These are phyloP conservation scores for Apostichopus japonicus DNA, from an alignment of 35 echinoderm and acorn worm genomes.

Conservation along the genomic window DNA sequence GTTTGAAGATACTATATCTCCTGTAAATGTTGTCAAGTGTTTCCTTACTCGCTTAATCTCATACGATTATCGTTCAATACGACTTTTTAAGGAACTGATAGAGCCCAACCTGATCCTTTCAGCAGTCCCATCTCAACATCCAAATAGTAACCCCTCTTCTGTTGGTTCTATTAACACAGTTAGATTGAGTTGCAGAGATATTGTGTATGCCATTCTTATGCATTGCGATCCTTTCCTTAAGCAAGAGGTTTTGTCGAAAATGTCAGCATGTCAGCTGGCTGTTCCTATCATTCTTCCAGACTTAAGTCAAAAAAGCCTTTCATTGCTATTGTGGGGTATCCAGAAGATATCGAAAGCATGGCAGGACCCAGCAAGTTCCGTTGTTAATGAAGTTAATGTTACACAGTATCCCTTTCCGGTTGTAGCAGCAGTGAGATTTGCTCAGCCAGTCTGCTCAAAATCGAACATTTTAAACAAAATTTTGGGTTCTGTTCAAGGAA, in stretches of 20 bases:
- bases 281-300: constrained; percentile 24
- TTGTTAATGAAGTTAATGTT: not conserved
- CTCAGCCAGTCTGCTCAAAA: not conserved
- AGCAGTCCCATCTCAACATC: too few relatives aligned
- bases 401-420: not conserved
- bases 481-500: constrained; percentile 14
- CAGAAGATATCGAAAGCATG: constrained; percentile 4
- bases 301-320: not conserved
- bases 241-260: not conserved
- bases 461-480: constrained; percentile 35
- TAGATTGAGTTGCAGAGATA: constrained; percentile 19
- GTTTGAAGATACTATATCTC: not conserved
- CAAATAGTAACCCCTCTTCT: not conserved
- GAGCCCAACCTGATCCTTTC: not conserved
- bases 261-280: constrained; percentile 39
- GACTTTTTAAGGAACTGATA: not conserved
- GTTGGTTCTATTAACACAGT: too few relatives aligned
- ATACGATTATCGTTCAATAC: constrained; percentile 11
- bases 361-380: not conserved
- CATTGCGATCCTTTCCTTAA: constrained; percentile 13
- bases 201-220: not conserved
- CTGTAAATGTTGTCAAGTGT: not conserved
- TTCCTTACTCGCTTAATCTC: constrained; percentile 25
- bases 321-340: not conserved
- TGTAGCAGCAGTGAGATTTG: not conserved